These are phyloP conservation scores for Pteropus rufus DNA, from an alignment of 2,797 vertebrate genomes.

Conservation along the genomic window DNA sequence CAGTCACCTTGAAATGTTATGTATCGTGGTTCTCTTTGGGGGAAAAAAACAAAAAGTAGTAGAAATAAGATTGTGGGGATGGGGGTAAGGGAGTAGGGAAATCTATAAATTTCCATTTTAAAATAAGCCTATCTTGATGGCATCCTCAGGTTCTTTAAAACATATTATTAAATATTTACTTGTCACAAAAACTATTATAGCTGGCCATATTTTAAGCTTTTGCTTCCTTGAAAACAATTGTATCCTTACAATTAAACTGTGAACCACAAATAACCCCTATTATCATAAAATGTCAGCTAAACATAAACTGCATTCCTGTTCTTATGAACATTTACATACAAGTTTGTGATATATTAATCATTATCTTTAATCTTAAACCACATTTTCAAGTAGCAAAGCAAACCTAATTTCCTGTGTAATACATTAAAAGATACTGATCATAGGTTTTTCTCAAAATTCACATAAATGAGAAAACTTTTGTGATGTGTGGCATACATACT, in stretches of 20 bases:
- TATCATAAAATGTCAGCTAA: slow-evolving; percentile 51
- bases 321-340: slow-evolving; percentile 47
- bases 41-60: background rate
- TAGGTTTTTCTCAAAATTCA: background rate
- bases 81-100: background rate
- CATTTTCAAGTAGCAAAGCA: slow-evolving; percentile 32
- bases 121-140: background rate
- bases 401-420: background rate
- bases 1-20: background rate
- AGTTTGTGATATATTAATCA: slow-evolving; percentile 25
- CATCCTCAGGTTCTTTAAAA: background rate
- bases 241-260: slow-evolving; percentile 35
- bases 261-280: slow-evolving; percentile 57
- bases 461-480: background rate
- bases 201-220: slow-evolving; percentile 19
- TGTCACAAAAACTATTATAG: slow-evolving; percentile 9
- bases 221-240: slow-evolving; percentile 40
- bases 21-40: background rate
- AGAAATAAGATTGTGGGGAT: background rate
- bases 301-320: background rate
- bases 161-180: slow-evolving; percentile 29
- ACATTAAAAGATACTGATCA: background rate
- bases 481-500: slow-evolving; percentile 25
- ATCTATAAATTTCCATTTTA: background rate
- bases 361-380: slow-evolving; percentile 17